Evolutionary conservation across 2,888 invertebrate species (phyloP).

Genomic region (Girardia tigrina): DNA sequence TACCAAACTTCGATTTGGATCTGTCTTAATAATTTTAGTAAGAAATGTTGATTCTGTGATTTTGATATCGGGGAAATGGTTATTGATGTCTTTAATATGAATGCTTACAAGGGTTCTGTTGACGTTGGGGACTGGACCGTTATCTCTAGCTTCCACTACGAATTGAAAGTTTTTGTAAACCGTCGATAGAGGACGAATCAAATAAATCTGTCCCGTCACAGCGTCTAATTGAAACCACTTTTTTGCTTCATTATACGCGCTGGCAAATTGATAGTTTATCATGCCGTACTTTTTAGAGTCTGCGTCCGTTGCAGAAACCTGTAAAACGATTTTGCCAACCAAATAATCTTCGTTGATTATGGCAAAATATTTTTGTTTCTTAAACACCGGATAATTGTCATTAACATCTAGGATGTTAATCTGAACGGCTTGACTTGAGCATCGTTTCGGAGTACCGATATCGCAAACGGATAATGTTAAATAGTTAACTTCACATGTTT

Average conservation of each 20-base stretch:
- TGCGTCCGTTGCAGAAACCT: background rate
- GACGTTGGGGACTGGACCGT: slow-evolving; percentile 13
- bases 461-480: background rate
- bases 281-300: background rate
- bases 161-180: background rate
- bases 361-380: slow-evolving; percentile 13
- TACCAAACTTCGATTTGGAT: background rate
- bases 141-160: background rate
- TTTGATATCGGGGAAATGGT: background rate
- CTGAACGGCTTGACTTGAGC: background rate
- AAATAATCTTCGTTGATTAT: background rate
- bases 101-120: background rate
- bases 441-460: background rate
- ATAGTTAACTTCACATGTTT: background rate
- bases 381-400: slow-evolving; percentile 18
- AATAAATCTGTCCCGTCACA: background rate
- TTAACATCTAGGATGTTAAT: slow-evolving; percentile 12
- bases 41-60: background rate
- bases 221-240: background rate
- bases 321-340: background rate
- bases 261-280: background rate
- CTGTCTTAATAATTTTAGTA: background rate
- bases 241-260: background rate
- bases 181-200: background rate
- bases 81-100: slow-evolving; percentile 1